Evolutionary conservation across 2,888 invertebrate species (phyloP), one percentile per base, ranked within the genome.

Genomic region (Drosophila anomelani): DNA sequence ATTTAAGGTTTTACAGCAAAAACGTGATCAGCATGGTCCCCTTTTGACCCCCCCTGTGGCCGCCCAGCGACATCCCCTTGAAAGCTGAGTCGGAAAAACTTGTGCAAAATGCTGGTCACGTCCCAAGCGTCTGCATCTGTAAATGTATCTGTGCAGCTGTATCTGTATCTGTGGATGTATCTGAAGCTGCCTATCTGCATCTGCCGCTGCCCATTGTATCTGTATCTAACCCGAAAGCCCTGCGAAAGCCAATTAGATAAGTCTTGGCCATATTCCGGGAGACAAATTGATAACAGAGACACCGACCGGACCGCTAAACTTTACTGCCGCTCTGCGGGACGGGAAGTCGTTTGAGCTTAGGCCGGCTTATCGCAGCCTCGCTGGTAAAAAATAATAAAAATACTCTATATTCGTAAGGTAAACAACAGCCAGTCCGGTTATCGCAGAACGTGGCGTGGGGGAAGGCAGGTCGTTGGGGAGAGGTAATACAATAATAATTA

Each of bases 11-110:
- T 78, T 64, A 81, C 62, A 23, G 63, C 38, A 23, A 36, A 79
- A 77, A 81, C 80, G 84, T 81, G 84, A 84, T 79, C 69, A 49
- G 46, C 60, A 15, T 56, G 38, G 54, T 44, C 47, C 54, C 26
- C n/a, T 17, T 58, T 20, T 13, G 26, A 29, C 34, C 26, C n/a
- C 38, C 44, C 12, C 29, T 10, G 44, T n/a, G 17, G 43, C 34
- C 34, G 20, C 51, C 51, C 51, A 51, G 6, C 51, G 20, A 36
- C 39, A 49, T 61, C 39, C 32, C 32, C 29, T 26, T 51, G 51
- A 53, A 36, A 36, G 51, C 6, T 15, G 23, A 53, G 51, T 36
- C 36, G 9, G 43, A 57, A 34, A 63, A 71, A 56, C 38, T 71
- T 67, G 47, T 36, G 29, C 56, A 43, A 68, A 68, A 67, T 57